Percentiles rank a stretch among this genome's conserved stretches.
These are phyloP conservation scores for Brachionus paranguensis DNA, from an alignment of 1,140 invertebrate genomes.

Conservation along the genomic window DNA sequence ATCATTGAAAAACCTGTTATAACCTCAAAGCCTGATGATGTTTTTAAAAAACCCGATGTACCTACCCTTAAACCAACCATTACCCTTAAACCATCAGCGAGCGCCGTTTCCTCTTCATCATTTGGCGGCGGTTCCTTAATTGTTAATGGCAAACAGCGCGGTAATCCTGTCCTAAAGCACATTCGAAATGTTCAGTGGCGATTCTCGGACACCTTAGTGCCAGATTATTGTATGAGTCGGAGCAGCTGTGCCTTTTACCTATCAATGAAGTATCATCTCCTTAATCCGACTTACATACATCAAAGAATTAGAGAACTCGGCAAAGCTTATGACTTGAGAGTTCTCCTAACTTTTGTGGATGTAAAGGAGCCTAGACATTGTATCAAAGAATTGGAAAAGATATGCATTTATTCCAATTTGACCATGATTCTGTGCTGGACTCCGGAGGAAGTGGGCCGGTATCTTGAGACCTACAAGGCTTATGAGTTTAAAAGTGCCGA, in stretches of 20 bases:
- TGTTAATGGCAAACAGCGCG: conserved; percentile 20
- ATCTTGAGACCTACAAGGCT: conserved; percentile 35
- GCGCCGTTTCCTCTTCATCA: background rate
- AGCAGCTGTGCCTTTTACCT: conserved; percentile 35
- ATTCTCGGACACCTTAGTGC: conserved; percentile 16
- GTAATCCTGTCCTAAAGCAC: conserved; percentile 38
- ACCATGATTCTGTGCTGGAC: conserved; percentile 33
- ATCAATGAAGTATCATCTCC: conserved; percentile 34
- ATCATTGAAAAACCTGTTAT: conserved; percentile 4
- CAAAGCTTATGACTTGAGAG: background rate
- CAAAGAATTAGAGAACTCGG: background rate
- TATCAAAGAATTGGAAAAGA: conserved; percentile 36
- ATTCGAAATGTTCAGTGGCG: conserved; percentile 34
- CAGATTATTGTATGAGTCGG: conserved; percentile 27
- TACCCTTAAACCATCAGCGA: background rate
- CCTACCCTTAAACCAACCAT: background rate
- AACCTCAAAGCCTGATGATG: background rate
- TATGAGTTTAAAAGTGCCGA: conserved; percentile 35
- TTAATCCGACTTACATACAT: conserved; percentile 39
- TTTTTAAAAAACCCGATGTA: conserved; percentile 26
- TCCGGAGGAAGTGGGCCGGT: conserved; percentile 19
- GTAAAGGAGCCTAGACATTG: conserved; percentile 31
- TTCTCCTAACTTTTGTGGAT: background rate
- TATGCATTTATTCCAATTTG: conserved; percentile 29
- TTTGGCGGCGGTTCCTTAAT: conserved; percentile 13